These are phyloP conservation scores for Amphipyra tragopoginis DNA, from an alignment of 2,888 invertebrate species.

Conservation along the genomic window DNA sequence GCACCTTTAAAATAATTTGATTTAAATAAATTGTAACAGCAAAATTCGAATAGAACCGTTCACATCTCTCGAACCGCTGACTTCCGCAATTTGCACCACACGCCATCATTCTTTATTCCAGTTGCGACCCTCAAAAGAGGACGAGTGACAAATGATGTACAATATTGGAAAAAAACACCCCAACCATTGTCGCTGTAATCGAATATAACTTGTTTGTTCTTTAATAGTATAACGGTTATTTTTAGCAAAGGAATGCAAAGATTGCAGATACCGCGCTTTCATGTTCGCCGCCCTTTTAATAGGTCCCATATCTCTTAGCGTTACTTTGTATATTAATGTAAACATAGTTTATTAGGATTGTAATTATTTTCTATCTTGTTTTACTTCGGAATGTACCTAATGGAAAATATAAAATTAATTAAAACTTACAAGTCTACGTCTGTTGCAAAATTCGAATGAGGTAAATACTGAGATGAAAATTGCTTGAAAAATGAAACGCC, in stretches of 20 bases:
- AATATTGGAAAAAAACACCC: constrained; percentile 81
- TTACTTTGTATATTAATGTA: background rate
- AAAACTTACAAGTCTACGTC: too few species aligned
- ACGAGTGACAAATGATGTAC: constrained; percentile 86
- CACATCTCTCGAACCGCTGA: constrained; percentile 9
- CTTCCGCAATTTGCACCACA: constrained; percentile 46
- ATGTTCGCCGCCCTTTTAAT: constrained; percentile 27
- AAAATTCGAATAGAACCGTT: too few species aligned
- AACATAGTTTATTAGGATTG: constrained; percentile 8
- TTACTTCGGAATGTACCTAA: background rate
- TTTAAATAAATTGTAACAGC: too few species aligned
- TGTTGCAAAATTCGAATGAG: too few species aligned
- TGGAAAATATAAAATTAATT: too few species aligned
- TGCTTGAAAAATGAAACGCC: too few species aligned
- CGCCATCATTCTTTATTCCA: constrained; percentile 72
- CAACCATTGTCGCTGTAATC: constrained; percentile 71
- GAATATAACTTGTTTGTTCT: constrained; percentile 68
- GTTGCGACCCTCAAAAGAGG: constrained; percentile 74
- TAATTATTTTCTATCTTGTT: background rate
- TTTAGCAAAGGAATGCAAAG: constrained; percentile 55
- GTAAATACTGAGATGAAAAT: too few species aligned
- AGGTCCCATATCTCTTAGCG: constrained; percentile 5
- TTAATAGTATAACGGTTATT: constrained; percentile 73
- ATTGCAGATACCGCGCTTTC: constrained; percentile 31
- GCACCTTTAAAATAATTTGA: too few species aligned